Evolutionary conservation across 2,113 vertebrate species (phyloP), one percentile per base, ranked within the genome.

Genomic region (Zapus hudsonius): DNA sequence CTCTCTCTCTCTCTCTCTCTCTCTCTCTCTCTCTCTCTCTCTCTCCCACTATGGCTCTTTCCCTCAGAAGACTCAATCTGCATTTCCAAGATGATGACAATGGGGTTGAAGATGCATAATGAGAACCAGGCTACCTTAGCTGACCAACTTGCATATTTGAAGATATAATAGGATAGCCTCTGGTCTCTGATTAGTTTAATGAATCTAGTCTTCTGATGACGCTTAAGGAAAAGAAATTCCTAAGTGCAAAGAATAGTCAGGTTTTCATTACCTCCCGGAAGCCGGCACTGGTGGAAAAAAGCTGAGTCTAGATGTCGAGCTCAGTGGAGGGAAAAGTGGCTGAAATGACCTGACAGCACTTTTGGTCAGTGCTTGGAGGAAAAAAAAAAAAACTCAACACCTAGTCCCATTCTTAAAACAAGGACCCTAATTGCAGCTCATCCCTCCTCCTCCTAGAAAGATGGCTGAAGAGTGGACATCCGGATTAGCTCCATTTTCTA

Each of bases 151-250:
- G 22, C 86, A 87, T n/a, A 52, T 47, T 89, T 79, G 94, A 96
- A 81, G 61, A 84, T 57, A 33, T 76, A 95, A 88, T 61, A 13
- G 55, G 55, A 33, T 12, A 66, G 55, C 25, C 63, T 89, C 84
- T 7, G 1, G 75, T 86, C 52, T 64, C 64, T 87, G 84, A 66
- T 88, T 4, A 20, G 74, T 89, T 94, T 69, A 78, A 67, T 47
- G 66, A 87, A 52, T 92, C 84, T 85, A 22, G 55, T 85, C 27
- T 74, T 87, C 76, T 84, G 91, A 91, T 91, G 95, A 81, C 31
- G 89, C 42, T 31, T 90, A 92, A 89, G 90, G 79, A 96, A 94
- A 78, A 69, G 1, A 5, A 29, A 25, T 52, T 96, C 96, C 96
- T 84, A 84, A 73, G 84, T 80, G 89, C 47, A 64, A 36, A 94